A percentile compares a stretch with the other conserved stretches of the same genome.
Conservation (phyloP, 2,888 invertebrate species). For the Neuroscelio doddi region DNA sequence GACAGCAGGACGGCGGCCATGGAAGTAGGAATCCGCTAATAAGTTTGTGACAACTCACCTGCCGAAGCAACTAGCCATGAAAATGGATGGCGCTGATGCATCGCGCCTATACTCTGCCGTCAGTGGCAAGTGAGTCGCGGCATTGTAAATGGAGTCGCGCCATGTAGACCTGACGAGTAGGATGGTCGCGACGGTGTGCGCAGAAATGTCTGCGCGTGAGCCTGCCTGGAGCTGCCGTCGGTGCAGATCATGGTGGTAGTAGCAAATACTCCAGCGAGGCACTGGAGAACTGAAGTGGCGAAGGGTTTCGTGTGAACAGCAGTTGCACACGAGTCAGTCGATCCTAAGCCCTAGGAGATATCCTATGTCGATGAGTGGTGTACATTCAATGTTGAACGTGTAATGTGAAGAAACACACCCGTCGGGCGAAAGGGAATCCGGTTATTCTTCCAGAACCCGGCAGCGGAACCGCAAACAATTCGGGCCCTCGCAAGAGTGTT, state of each 20-base stretch:
- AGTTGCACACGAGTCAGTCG: too few relatives aligned
- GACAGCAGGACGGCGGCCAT: too few relatives aligned
- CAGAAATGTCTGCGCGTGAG: slow-evolving; percentile 66
- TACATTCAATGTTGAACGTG: slow-evolving; percentile 53
- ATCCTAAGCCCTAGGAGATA: too few relatives aligned
- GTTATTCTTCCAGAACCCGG: too few relatives aligned
- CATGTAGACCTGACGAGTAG: slow-evolving; percentile 78
- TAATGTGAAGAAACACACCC: slow-evolving; percentile 73
- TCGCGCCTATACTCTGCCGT: slow-evolving; percentile 21
- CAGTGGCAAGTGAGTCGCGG: slow-evolving; percentile 65
- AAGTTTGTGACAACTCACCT: slow-evolving; percentile 71
- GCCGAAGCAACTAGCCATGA: slow-evolving; percentile 79
- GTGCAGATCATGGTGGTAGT: slow-evolving; percentile 75
- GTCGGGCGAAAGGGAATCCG: too few relatives aligned
- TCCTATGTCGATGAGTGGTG: slow-evolving; percentile 75
- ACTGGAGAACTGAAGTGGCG: slow-evolving; percentile 77
- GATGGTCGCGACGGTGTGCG: slow-evolving; percentile 70
- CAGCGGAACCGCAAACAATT: too few relatives aligned
- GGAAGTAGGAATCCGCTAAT: slow-evolving; percentile 66
- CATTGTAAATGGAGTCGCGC: slow-evolving; percentile 58
- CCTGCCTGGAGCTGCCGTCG: slow-evolving; percentile 68
- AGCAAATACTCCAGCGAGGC: slow-evolving; percentile 78
- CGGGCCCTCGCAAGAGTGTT: too few relatives aligned
- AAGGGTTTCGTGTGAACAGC: slow-evolving; percentile 79
- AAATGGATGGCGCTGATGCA: slow-evolving; percentile 77